Evolutionary conservation across 2,888 invertebrate genomes (phyloP), one percentile per base, ranked within the genome.

Genomic region (Gymnoscelis rufifasciata): DNA sequence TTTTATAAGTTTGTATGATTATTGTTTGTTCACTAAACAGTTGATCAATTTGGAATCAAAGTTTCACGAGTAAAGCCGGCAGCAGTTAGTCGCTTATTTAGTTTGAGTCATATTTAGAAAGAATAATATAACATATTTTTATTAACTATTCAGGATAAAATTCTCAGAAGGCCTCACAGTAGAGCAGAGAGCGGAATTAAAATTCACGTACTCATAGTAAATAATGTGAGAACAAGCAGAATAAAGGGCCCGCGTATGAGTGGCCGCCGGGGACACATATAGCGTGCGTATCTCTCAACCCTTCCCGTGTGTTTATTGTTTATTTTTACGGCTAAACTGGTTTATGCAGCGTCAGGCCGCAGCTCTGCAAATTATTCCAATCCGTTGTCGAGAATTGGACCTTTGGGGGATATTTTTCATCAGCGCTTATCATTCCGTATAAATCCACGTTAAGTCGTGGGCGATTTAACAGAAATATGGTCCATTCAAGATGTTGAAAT

Each of bases 221-320:
- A 74, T 75, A 68, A 73, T 70, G 71, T 68, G 71, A 56, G 59
- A 73, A 73, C 65, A 59, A 62, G 63, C 57, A 56, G 63, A 71
- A 67, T 66, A 74, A 73, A 68, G 63, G 62, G 56, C 55, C 47
- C 54, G 61, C 64, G 63, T 64, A 62, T 59, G 68, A 78, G 69
- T 62, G 67, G 68, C 48, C 76, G 54, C 71, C 24, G 43, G 78
- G 74, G 78, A 72, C 71, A 62, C 62, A 74, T 76, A 60, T 64
- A 61, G 57, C 56, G 10, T 57, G 43, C 59, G 58, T 56, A 14
- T 23, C 19, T 33, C 10, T 14, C 57, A 51, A 59, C 64, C 61
- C 66, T 62, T 55, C 46, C 54, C 55, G 59, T 39, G 59, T 70
- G 68, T 74, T 68, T 72, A 68, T 69, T 60, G 64, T 63, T 58